Evolutionary conservation across 1,140 invertebrate genomes (phyloP).

Genomic region (Pemphigus obesinymphae): DNA sequence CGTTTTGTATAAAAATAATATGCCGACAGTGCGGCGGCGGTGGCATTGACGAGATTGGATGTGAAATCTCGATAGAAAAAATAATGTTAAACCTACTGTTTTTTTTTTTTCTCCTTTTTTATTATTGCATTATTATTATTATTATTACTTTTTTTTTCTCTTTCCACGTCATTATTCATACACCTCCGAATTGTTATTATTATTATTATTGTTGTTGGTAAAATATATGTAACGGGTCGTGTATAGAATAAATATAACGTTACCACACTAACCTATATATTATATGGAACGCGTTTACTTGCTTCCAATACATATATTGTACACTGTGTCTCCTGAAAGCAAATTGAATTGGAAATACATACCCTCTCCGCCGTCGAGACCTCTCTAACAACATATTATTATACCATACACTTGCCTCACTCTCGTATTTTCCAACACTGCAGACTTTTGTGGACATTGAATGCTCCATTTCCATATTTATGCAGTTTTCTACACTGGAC

Average conservation of each 20-base stretch:
- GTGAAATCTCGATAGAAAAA: not conserved
- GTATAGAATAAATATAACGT: not conserved
- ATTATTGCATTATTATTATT: not conserved
- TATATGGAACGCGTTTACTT: too few species aligned
- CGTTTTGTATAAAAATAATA: not conserved
- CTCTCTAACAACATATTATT: too few species aligned
- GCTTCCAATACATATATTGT: not conserved
- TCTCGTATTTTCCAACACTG: too few species aligned
- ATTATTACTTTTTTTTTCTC: not conserved
- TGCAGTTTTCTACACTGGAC: too few species aligned
- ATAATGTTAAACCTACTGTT: not conserved
- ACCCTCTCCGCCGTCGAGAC: too few species aligned
- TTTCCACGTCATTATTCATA: not conserved
- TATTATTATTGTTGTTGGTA: not conserved
- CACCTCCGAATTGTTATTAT: not conserved
- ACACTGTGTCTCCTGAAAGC: not conserved
- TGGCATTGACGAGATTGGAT: not conserved
- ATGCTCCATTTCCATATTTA: too few species aligned
- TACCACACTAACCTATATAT: not conserved
- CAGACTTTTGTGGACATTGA: too few species aligned
- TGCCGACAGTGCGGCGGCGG: not conserved
- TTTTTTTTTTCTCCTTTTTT: not conserved
- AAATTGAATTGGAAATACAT: not conserved
- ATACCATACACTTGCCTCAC: too few species aligned
- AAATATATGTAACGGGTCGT: not conserved